Percentiles rank a stretch among this genome's conserved stretches.
Conservation (phyloP, 2,113 vertebrate genomes). For the Neotragus pygmaeus region DNA sequence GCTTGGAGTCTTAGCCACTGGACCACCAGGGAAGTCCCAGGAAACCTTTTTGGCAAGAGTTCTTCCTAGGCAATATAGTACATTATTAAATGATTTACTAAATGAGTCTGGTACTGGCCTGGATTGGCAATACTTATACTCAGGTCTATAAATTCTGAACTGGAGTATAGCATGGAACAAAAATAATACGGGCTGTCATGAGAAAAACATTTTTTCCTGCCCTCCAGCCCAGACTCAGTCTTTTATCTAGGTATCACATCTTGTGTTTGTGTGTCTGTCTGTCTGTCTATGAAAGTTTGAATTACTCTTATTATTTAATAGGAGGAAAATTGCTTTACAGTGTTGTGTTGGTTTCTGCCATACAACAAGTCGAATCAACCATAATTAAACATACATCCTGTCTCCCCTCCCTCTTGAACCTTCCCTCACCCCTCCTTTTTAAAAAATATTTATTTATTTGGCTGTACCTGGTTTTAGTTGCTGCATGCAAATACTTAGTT, state of each 20-base stretch:
- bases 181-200: neutral
- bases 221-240: neutral
- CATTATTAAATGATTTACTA: neutral
- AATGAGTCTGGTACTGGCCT: neutral
- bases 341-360: neutral
- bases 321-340: neutral
- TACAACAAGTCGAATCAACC: neutral
- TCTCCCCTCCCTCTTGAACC: neutral
- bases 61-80: neutral
- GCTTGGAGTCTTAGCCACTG: neutral
- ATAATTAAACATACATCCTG: neutral
- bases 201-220: neutral
- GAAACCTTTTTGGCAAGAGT: neutral
- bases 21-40: neutral
- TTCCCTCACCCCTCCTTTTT: neutral
- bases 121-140: neutral
- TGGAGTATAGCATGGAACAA: neutral
- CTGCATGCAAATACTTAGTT: neutral
- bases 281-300: neutral
- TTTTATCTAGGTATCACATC: neutral
- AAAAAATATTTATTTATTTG: neutral
- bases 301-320: neutral
- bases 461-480: neutral
- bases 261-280: neutral
- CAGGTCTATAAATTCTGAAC: neutral